Conservation (phyloP, 2,797 vertebrate genomes). For the Rhyacichthys aspro region DNA sequence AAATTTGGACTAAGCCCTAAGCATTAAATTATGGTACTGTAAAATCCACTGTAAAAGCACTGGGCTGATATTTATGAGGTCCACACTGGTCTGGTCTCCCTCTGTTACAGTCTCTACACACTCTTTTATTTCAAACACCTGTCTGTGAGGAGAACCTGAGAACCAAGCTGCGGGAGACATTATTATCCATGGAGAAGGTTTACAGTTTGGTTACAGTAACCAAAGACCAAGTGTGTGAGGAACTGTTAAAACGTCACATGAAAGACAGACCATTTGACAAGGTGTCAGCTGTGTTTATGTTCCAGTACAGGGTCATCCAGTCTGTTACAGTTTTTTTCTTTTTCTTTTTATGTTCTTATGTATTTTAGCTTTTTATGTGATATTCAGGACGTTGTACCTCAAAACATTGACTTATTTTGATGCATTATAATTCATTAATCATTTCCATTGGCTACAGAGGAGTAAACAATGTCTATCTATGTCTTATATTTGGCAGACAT, state of each 20-base stretch:
- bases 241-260: conserved; percentile 9
- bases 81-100: conserved; percentile 8
- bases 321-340: too few species aligned
- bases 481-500: too few species aligned
- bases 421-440: too few species aligned
- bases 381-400: too few species aligned
- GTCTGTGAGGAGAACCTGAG: conserved; percentile 22
- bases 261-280: conserved; percentile 21
- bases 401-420: too few species aligned
- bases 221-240: conserved; percentile 3
- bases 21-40: conserved; percentile 37
- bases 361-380: too few species aligned
- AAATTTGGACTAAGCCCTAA: conserved; percentile 8
- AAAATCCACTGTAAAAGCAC: conserved; percentile 37
- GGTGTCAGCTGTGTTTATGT: conserved; percentile 66
- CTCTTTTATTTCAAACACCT: conserved; percentile 50
- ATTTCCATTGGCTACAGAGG: too few species aligned
- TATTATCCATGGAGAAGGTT: conserved; percentile 9
- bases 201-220: conserved; percentile 19
- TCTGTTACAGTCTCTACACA: conserved; percentile 22
- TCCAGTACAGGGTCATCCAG: conserved; percentile 15
- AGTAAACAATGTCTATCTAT: too few species aligned
- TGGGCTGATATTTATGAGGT: conserved; percentile 64
- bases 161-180: conserved; percentile 20
- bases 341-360: too few species aligned